Conservation (phyloP, 2,797 vertebrate species). For the Amphiprion clarkii region DNA sequence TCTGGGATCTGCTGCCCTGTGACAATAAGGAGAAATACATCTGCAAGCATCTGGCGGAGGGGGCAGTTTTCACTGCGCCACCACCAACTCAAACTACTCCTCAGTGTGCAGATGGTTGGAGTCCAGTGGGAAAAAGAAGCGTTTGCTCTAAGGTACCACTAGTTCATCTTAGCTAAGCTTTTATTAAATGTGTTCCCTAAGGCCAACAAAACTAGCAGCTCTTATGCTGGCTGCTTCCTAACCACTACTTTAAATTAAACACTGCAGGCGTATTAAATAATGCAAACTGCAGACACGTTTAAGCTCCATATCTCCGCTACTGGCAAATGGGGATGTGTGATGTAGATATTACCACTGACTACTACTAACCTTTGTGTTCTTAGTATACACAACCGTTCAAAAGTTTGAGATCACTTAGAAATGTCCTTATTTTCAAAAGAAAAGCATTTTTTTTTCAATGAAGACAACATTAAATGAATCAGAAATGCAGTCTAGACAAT, state of each 20-base stretch:
- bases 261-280: not conserved
- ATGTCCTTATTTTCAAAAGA: too few species aligned
- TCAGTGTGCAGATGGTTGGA: slow-evolving; percentile 88
- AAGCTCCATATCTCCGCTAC: too few species aligned
- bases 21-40: slow-evolving; percentile 91
- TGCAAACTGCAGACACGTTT: too few species aligned
- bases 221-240: not conserved
- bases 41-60: slow-evolving; percentile 92
- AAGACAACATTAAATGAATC: too few species aligned
- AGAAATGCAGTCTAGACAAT: too few species aligned
- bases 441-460: too few species aligned
- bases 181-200: not conserved
- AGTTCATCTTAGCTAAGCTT: not conserved
- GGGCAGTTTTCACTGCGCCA: slow-evolving; percentile 82
- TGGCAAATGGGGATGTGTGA: too few species aligned
- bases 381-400: too few species aligned
- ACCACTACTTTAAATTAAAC: not conserved
- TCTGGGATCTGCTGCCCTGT: slow-evolving; percentile 95
- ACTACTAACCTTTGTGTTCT: too few species aligned
- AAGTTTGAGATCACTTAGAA: too few species aligned
- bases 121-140: slow-evolving; percentile 49
- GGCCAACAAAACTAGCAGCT: not conserved
- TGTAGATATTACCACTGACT: too few species aligned
- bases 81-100: slow-evolving; percentile 85
- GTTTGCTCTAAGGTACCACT: slow-evolving; percentile 78